Percentiles rank a stretch among this genome's conserved stretches.
These are phyloP conservation scores for Falco concolor DNA, from an alignment of 2,797 vertebrate genomes.

Conservation along the genomic window DNA sequence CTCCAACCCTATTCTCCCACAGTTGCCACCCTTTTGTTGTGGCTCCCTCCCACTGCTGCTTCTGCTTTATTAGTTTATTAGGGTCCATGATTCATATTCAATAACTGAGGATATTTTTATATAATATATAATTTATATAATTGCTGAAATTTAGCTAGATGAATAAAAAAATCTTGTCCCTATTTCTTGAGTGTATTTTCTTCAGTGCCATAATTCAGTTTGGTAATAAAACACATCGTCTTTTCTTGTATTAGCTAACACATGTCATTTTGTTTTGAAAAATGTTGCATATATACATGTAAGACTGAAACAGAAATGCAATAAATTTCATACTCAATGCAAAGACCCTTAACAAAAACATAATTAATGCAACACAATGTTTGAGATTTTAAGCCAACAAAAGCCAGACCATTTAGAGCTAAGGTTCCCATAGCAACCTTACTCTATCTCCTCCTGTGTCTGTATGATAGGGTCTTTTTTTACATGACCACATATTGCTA, in stretches of 20 bases:
- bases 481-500: constrained; percentile 52
- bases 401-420: constrained; percentile 58
- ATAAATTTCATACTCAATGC: constrained; percentile 7
- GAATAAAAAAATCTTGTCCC: background rate
- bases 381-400: constrained; percentile 61
- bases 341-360: constrained; percentile 21
- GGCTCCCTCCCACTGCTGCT: background rate
- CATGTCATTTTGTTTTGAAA: background rate
- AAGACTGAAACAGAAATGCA: constrained; percentile 4
- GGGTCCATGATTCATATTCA: background rate
- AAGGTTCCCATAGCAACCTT: constrained; percentile 61
- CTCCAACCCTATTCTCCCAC: background rate
- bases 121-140: background rate
- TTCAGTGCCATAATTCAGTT: background rate
- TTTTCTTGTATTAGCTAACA: background rate
- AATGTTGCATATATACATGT: background rate
- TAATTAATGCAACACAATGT: constrained; percentile 44
- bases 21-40: background rate
- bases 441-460: constrained; percentile 56
- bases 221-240: background rate
- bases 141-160: background rate
- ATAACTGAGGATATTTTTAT: background rate
- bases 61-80: background rate
- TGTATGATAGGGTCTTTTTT: constrained; percentile 45
- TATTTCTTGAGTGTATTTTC: background rate